These are phyloP conservation scores for Hyperoplus lanceolatus DNA, from an alignment of 2,797 vertebrate genomes.

Conservation along the genomic window DNA sequence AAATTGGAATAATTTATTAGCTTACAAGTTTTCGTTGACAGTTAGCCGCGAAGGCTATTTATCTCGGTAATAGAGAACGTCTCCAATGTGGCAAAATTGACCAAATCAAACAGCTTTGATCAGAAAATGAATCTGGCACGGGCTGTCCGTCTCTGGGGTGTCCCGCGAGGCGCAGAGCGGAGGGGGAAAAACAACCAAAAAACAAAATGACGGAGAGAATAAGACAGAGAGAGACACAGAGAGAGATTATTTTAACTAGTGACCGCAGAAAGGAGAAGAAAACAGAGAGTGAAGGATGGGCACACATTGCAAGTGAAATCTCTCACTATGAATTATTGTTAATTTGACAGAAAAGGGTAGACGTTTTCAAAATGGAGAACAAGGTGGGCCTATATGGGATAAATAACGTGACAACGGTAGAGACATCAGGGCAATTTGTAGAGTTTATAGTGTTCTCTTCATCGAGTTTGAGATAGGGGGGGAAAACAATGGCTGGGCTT, in stretches of 20 bases:
- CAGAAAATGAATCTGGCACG: constrained; percentile 99
- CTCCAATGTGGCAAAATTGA: constrained; percentile 99
- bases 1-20: constrained; percentile 99
- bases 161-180: constrained; percentile 87
- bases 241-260: constrained; percentile 89
- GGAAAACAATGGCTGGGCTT: constrained; percentile 56
- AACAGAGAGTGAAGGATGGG: constrained; percentile 63
- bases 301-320: constrained; percentile 74
- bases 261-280: constrained; percentile 80
- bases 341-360: constrained; percentile 62
- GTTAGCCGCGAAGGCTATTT: constrained; percentile 99
- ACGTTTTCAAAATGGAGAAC: constrained; percentile 55
- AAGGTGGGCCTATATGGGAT: constrained; percentile 32
- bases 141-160: constrained; percentile 92
- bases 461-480: constrained; percentile 50
- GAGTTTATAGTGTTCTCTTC: constrained; percentile 65
- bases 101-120: constrained; percentile 99
- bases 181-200: constrained; percentile 97
- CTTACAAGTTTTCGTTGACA: constrained; percentile 99
- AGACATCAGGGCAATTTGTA: constrained; percentile 65
- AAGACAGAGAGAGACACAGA: constrained; percentile 35
- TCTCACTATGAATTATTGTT: constrained; percentile 82
- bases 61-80: constrained; percentile 99
- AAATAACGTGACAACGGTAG: constrained; percentile 67
- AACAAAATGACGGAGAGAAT: constrained; percentile 73